Evolutionary conservation across 2,888 invertebrate genomes (phyloP), one percentile per base, ranked within the genome.

Genomic region (Epinotia bilunana): DNA sequence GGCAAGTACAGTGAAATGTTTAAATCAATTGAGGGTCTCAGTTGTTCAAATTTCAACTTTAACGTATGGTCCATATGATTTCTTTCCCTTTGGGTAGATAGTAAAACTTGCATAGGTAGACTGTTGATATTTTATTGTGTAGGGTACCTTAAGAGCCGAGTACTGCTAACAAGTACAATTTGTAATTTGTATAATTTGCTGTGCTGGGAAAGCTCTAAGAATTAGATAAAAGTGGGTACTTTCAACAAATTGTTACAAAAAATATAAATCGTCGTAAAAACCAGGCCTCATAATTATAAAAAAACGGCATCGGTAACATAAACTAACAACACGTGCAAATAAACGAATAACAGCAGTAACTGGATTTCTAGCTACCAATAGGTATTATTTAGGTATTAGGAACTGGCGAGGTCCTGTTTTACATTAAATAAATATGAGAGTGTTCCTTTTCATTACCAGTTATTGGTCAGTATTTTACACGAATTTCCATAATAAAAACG

Each of bases 1-100:
- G 82, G 82, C 81, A 74, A 69, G 67, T 75, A 73, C 71, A 77
- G 73, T 72, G 74, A 71, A 74, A 64, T 64, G 69, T 69, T 74
- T 65, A 70, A 72, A 64, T 65, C 74, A 74, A 71, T 74, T 71
- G 70, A 65, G 60, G 64, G 53, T 53, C 9, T 39, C n/a, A 60
- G 43, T 55, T 55, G 53, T 55, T 60, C 28, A 33, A 72, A 62
- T 57, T 67, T 61, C 7, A 13, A 67, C 61, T 72, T 67, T 67
- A 60, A 43, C 11, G 0, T 53, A n/a, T 60, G 12, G 39, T 9
- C 11, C 12, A 16, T 65, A 71, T n/a, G 53, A 18, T 53, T 20
- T 60, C 16, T 43, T 71, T 49, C 18, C 18, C n/a, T 18, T 39
- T 64, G 39, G 2, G 12, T 58, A n/a, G 70, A 64, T 55, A 53